Conservation (phyloP, 2,797 vertebrate genomes). For the Salmo trutta region DNA sequence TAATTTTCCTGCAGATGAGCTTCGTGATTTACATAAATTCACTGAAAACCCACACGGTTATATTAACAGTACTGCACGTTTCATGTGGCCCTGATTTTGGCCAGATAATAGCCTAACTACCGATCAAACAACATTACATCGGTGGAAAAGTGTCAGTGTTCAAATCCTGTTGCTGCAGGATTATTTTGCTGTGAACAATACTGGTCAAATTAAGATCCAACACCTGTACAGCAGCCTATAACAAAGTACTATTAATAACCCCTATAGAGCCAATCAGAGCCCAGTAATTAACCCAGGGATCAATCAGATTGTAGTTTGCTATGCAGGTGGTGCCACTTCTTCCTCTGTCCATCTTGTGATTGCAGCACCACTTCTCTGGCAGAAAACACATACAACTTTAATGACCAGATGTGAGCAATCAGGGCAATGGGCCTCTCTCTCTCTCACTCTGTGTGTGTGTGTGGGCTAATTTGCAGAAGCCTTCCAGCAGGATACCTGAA, state of each 20-base stretch:
- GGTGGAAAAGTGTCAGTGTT: too few species aligned
- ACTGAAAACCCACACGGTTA: too few species aligned
- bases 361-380: constrained; percentile 21
- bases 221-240: not conserved
- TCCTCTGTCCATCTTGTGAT: constrained; percentile 29
- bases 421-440: constrained; percentile 62
- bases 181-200: too few species aligned
- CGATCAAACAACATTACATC: too few species aligned
- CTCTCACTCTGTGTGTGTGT: not conserved
- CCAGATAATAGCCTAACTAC: too few species aligned
- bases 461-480: constrained; percentile 71
- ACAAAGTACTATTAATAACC: not conserved
- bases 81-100: too few species aligned
- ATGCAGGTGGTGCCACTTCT: constrained; percentile 20
- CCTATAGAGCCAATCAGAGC: not conserved
- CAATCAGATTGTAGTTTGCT: constrained; percentile 30
- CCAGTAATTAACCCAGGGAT: not conserved
- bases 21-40: too few species aligned
- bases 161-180: too few species aligned
- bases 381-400: constrained; percentile 56
- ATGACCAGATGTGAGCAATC: constrained; percentile 79
- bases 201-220: too few species aligned
- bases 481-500: constrained; percentile 65
- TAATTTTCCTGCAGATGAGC: too few species aligned
- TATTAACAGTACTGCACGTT: too few species aligned